Base-by-base conservation (phyloP, 1,140 invertebrate species). In the Rhopalosiphum maidis region DNA sequence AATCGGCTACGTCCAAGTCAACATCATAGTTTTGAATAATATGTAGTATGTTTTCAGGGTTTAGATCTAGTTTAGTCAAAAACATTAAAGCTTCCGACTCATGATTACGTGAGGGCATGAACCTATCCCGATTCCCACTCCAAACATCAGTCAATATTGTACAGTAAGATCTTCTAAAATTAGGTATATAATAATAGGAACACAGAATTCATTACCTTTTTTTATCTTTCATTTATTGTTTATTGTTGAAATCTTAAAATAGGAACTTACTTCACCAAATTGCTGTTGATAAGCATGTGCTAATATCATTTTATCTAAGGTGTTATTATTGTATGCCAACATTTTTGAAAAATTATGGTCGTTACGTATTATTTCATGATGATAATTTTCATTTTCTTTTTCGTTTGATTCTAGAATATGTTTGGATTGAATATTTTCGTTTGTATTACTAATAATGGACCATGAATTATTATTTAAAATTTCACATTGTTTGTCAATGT, bases 291-390 rank as follows among this genome's bases (percentile, higher is more conserved):
- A 92, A 22, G 22, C n/a, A 92, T 92, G 90, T 11, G 46, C 68
- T 30, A 92, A 51, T 92, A 92, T 92, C 86, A 93, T 87, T 35
- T 93, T 89, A 18, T 88, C 93, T 35, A 88, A 93, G 35, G 43
- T 89, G 51, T 93, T 93, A 7, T 93, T 89, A 88, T 93, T 93
- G 41, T 88, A 87, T 6, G 85, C 93, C 43, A 93, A 82, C 3
- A 93, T 46, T 18, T 48, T 55, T 35, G 43, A 51, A 93, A 15
- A 46, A 89, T 35, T 51, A 41, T 22, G 35, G 54, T 82, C 51
- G 23, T 90, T 60, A 60, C 35, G 25, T 90, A 25, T 11, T 60
- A 30, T 60, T 30, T 68, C 30, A 18, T 77, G 15, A 18, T n/a
- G 4, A 43, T 90, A 1, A 21, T 43, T 51, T 90, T 90, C 25